Evolutionary conservation across 2,113 vertebrate genomes (phyloP), one percentile per base, ranked within the genome.

Genomic region (Etia nguti): DNA sequence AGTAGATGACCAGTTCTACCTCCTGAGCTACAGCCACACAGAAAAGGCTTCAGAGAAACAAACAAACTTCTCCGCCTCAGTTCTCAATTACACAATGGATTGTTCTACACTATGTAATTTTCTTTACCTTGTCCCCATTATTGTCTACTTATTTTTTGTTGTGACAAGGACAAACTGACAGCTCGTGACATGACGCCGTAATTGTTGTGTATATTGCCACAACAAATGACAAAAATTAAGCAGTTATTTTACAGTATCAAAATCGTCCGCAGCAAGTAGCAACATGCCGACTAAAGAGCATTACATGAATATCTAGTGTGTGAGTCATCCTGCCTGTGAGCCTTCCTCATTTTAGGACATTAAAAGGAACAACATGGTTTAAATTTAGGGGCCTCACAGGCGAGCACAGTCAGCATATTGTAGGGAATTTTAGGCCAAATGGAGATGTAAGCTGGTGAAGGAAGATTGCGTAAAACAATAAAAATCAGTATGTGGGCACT

Each of bases 361-460:
- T 20, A 81, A 70, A 26, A 68, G 91, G 77, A 92, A 81, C 86
- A 87, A 84, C 89, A 22, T 43, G 8, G 84, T 88, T 92, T 91
- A 91, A 91, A 92, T 93, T 87, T 89, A 93, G 90, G 91, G 86
- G 70, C 12, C 83, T 82, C 83, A 3, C 90, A 92, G 88, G 85
- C 82, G 4, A 81, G 90, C 92, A 26, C 81, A 87, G 80, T 93
- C 91, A 89, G 93, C 92, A 83, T 48, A 85, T 70, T 80, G 87
- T 16, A 81, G 65, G 62, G 90, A 88, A 59, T 83, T 88, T 87
- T 55, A 81, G 82, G 80, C 87, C 91, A 60, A 77, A 80, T 7
- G 8, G 48, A 91, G 89, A 79, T 48, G 41, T 36, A 55, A 80
- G 81, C 18, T 8, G 38, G n/a, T 56, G 43, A 80, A 34, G 20